Base-by-base conservation (phyloP, 2,888 invertebrate genomes). In the Polietes domitor region DNA sequence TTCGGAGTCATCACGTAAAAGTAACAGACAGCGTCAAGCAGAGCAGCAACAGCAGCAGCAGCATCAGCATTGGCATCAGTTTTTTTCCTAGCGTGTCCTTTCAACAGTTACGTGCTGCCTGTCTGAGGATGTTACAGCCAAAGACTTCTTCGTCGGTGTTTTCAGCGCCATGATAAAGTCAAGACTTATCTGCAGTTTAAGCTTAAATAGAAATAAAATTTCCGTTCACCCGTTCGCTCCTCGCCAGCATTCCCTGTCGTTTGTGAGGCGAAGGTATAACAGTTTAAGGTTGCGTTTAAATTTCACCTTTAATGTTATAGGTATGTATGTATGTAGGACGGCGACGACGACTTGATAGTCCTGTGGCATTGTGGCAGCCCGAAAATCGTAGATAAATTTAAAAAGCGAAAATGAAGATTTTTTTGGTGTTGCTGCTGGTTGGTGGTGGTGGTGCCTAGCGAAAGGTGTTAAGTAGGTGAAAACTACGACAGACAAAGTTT, bases 381-480 rank as follows among this genome's bases (percentile, higher is more conserved):
- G 61, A 47, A 61, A 61, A 61, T 28, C 17, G 50, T 1, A 70
- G 28, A 53, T 43, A 65, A 41, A 63, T 41, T 73, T 37, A 43
- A 71, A 80, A 83, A 80, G 70, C 61, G 74, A 77, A 80, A 73
- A 43, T 75, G 72, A 65, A 79, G 74, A 72, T 83, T 83, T 73
- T 78, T 73, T 58, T 50, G 17, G 5, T 50, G 17, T 19, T 17
- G 50, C 21, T 55, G 53, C 12, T 28, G 61, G 55, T 28, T 28
- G 61, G n/a, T 61, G 61, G n/a, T n/a, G 61, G 26, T 61, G 28
- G 28, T 28, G 55, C 55, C 28, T 61, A 61, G 50, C 77, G 74
- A 75, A 75, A 86, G 85, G 85, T 86, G 85, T 83, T 86, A 85
- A 86, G 85, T 85, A 85, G 86, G 80, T 85, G 85, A 80, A 80